These are phyloP conservation scores for Benitochromis conjunctus DNA, from an alignment of 2,113 vertebrate genomes.

Conservation along the genomic window DNA sequence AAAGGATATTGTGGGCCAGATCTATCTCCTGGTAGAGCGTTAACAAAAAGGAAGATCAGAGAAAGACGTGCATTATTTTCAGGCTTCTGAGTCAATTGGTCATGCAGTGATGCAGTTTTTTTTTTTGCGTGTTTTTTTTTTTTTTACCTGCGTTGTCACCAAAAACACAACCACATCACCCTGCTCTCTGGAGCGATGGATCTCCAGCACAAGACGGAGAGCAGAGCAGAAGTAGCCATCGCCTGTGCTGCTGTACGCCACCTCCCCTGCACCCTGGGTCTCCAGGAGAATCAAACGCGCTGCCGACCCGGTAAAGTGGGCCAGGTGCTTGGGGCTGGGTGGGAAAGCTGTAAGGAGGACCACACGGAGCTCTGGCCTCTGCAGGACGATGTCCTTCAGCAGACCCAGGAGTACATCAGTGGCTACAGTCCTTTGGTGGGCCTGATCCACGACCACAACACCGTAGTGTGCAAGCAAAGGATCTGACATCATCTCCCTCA, in stretches of 20 bases:
- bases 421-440: slow-evolving; percentile 81
- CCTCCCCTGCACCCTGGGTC: slow-evolving; percentile 50
- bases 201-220: slow-evolving; percentile 79
- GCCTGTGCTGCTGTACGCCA: slow-evolving; percentile 70
- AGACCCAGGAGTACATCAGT: slow-evolving; percentile 81
- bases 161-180: slow-evolving; percentile 83
- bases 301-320: slow-evolving; percentile 45
- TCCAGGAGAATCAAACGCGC: slow-evolving; percentile 68
- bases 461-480: slow-evolving; percentile 78
- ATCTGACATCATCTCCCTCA: slow-evolving; percentile 87
- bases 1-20: slow-evolving; percentile 76
- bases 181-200: slow-evolving; percentile 76
- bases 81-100: not conserved
- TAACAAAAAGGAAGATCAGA: not conserved
- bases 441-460: slow-evolving; percentile 81
- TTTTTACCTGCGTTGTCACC: slow-evolving; percentile 78
- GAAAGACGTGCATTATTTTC: not conserved
- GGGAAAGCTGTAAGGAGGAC: slow-evolving; percentile 74
- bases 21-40: slow-evolving; percentile 77
- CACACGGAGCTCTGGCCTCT: slow-evolving; percentile 80
- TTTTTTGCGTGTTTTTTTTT: accelerated
- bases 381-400: slow-evolving; percentile 74
- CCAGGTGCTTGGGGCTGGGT: slow-evolving; percentile 56
- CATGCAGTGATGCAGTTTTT: not conserved
- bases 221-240: slow-evolving; percentile 70